Evolutionary conservation across 2,888 invertebrate genomes (phyloP), one percentile per base, ranked within the genome.

Genomic region (Pheosia tremula): DNA sequence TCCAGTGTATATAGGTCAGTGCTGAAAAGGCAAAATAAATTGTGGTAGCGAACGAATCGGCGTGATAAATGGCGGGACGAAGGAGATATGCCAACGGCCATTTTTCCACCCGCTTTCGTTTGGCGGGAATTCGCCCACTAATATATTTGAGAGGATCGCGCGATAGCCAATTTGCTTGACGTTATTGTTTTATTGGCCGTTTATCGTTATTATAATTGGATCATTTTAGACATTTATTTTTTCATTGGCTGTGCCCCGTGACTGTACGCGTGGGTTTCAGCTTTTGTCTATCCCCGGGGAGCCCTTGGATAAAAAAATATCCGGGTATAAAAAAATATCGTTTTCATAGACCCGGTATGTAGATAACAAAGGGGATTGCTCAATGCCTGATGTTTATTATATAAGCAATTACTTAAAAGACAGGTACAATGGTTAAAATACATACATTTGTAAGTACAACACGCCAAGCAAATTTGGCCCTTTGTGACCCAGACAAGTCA

Each of bases 1-100:
- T 5, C 47, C 11, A 11, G 11, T 11, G 8, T 45, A 45, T 45
- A 10, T 8, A 47, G 47, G 4, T 47, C 47, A 47, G 47, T 10
- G 11, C 60, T 69, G 68, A 72, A 68, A 72, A 77, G 67, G 70
- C 66, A 77, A 72, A 70, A 74, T 74, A 74, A 77, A 75, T 77
- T 64, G 72, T 61, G 58, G 50, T 58, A 57, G 65, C 68, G 52
- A 50, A 54, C 57, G 39, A n/a, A 56, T 57, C 45, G 53, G 59
- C 61, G 45, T 74, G 68, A 75, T 77, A 74, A 77, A 77, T 77
- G 60, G 77, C 55, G 41, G 58, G 53, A 41, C 56, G 52, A 63
- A 38, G 50, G 54, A 38, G 59, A 56, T 47, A 66, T 62, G 68
- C 57, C 60, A 60, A 54, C 64, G 47, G 57, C 41, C 61, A 68